Conservation (phyloP, 2,888 invertebrate genomes). For the Balanococcus diminutus region DNA sequence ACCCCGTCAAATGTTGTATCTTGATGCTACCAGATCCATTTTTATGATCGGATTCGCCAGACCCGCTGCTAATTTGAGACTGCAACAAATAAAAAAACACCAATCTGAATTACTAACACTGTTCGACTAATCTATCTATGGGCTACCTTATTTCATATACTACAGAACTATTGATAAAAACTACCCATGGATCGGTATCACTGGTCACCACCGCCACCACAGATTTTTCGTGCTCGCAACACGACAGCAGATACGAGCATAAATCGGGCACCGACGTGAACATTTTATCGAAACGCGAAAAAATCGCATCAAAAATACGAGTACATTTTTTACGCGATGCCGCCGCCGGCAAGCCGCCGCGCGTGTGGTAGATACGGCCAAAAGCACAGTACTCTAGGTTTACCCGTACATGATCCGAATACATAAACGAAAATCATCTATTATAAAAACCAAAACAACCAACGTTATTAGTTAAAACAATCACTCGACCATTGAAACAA, state of each 20-base stretch:
- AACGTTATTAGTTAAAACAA: constrained; percentile 1
- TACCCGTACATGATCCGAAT: neutral
- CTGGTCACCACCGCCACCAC: constrained; percentile 39
- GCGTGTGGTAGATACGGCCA: neutral
- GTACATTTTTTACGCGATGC: neutral
- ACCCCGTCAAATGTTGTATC: constrained; percentile 54
- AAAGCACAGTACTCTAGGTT: neutral
- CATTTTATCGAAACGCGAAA: constrained; percentile 20
- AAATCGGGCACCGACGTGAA: constrained; percentile 52
- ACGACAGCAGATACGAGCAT: constrained; percentile 47
- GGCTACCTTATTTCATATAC: neutral
- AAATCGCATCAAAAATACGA: neutral
- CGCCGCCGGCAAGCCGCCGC: neutral
- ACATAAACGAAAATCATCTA: neutral
- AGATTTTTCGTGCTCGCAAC: constrained; percentile 48
- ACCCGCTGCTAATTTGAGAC: constrained; percentile 51
- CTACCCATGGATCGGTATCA: constrained; percentile 28
- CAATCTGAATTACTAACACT: neutral
- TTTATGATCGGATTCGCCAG: constrained; percentile 35
- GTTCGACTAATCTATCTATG: neutral
- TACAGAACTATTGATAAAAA: neutral
- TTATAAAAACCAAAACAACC: neutral
- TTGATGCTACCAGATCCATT: constrained; percentile 44
- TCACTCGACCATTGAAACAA: constrained; percentile 19
- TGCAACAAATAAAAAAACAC: neutral